phyloP scores from a whole-genome alignment of 2,113 vertebrate genomes.

The Hepsetus odoe region DNA sequence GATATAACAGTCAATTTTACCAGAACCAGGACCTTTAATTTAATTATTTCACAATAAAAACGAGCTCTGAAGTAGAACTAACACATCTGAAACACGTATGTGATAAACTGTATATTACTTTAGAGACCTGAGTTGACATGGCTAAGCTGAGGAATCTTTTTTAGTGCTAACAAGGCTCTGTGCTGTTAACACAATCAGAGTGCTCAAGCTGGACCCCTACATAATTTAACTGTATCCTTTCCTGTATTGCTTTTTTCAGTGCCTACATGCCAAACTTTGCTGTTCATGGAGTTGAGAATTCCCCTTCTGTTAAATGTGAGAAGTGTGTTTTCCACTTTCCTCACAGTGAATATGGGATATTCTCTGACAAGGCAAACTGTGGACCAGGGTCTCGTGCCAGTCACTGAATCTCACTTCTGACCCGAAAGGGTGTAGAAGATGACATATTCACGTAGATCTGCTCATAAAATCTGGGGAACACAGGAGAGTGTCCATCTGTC shows the following conservation, averaged over 20 bases:
- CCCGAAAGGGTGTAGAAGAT: slow-evolving; percentile 33
- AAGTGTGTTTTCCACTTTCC: background rate
- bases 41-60: background rate
- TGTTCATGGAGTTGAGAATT: slow-evolving; percentile 15
- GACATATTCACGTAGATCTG: slow-evolving; percentile 44
- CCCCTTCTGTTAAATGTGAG: slow-evolving; percentile 29
- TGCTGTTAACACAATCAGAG: slow-evolving; percentile 17
- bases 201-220: slow-evolving; percentile 1
- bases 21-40: too few species aligned
- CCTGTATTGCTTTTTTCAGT: slow-evolving; percentile 14
- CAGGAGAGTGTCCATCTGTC: slow-evolving; percentile 14
- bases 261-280: slow-evolving; percentile 3
- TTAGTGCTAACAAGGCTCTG: slow-evolving; percentile 9
- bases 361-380: slow-evolving; percentile 12
- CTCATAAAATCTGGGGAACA: slow-evolving; percentile 47
- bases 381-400: background rate
- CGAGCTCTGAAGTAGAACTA: background rate
- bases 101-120: slow-evolving; percentile 14
- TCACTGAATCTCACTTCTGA: slow-evolving; percentile 25
- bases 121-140: background rate
- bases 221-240: slow-evolving; percentile 16
- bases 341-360: slow-evolving; percentile 15
- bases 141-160: slow-evolving; percentile 3
- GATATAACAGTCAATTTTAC: background rate
- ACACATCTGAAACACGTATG: background rate